Conservation (phyloP, 2,888 invertebrate genomes). For the Epinotia bilunana region DNA sequence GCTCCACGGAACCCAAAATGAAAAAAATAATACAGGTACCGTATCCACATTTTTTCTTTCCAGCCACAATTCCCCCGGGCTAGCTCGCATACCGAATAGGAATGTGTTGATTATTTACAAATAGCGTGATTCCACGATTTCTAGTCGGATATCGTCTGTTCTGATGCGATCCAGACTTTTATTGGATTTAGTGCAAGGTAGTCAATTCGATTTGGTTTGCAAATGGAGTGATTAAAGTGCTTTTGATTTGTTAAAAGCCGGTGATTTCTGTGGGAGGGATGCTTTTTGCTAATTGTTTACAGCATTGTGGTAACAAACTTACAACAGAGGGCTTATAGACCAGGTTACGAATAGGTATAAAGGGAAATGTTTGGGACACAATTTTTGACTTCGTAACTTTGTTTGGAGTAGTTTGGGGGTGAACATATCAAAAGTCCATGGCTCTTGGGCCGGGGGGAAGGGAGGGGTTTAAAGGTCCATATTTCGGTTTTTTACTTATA, state of each 20-base stretch:
- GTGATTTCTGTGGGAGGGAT: neutral
- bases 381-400: no score
- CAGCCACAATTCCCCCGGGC: conserved; percentile 50
- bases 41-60: conserved; percentile 50
- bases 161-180: conserved; percentile 42
- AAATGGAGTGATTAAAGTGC: conserved; percentile 42
- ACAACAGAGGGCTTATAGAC: no score
- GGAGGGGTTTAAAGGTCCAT: no score
- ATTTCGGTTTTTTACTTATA: no score
- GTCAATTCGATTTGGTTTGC: conserved; percentile 42
- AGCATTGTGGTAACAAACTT: no score
- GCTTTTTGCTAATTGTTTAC: neutral
- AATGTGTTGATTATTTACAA: conserved; percentile 73
- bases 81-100: conserved; percentile 60
- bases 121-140: conserved; percentile 66
- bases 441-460: no score
- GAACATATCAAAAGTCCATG: no score
- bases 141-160: conserved; percentile 58
- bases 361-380: no score
- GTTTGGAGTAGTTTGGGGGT: no score
- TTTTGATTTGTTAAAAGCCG: conserved; percentile 40
- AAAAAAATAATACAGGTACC: conserved; percentile 48
- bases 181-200: conserved; percentile 43
- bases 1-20: conserved; percentile 14
- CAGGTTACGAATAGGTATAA: no score